Evolutionary conservation across 2,113 vertebrate species (phyloP).

Genomic region (Lucifuga dentata): DNA sequence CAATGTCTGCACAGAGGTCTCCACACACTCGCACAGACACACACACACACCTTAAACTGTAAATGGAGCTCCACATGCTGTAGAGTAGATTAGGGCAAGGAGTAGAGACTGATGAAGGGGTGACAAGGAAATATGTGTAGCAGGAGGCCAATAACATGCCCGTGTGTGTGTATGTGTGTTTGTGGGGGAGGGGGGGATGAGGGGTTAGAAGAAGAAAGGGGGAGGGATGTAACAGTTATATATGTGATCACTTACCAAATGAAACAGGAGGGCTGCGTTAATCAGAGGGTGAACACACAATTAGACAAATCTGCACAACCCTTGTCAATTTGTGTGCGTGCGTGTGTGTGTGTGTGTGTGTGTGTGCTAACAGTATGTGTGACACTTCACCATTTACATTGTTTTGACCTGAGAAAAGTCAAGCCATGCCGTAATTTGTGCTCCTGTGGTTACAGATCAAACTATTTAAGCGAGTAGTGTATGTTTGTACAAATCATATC

Average conservation of each 20-base stretch:
- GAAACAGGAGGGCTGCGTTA: conserved; percentile 87
- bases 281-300: conserved; percentile 83
- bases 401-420: too few relatives aligned
- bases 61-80: conserved; percentile 67
- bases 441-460: too few relatives aligned
- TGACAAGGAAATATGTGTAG: conserved; percentile 32
- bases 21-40: conserved; percentile 12
- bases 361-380: conserved; percentile 1
- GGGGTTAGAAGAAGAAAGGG: conserved; percentile 31
- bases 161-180: conserved; percentile 34
- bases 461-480: too few relatives aligned
- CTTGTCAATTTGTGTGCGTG: conserved; percentile 34
- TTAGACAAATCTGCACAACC: conserved; percentile 74
- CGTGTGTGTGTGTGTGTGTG: not conserved
- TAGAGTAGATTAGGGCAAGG: conserved; percentile 48
- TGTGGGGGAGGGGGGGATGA: too few relatives aligned
- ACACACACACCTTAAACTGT: conserved; percentile 37
- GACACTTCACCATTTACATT: not conserved
- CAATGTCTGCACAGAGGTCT: conserved; percentile 17
- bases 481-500: too few relatives aligned
- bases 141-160: conserved; percentile 69
- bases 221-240: conserved; percentile 64
- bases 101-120: conserved; percentile 50
- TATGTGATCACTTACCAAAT: conserved; percentile 85
- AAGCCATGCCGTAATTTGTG: too few relatives aligned